Conservation (phyloP, 2,113 vertebrate genomes). For the Calyptomena viridis region DNA sequence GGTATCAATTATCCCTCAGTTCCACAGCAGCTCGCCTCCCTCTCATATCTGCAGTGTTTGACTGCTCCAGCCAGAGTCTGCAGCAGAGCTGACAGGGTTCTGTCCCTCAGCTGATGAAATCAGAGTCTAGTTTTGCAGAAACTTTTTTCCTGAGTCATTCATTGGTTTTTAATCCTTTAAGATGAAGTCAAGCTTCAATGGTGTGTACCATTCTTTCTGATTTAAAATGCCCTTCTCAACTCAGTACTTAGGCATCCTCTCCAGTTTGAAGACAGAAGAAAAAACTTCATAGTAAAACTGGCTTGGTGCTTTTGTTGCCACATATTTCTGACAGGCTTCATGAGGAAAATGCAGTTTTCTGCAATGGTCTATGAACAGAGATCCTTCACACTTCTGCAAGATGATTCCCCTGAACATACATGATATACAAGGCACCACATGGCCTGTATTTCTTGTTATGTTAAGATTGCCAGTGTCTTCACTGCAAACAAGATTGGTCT, state of each 20-base stretch:
- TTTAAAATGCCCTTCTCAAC: background rate
- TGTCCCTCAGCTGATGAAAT: background rate
- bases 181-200: background rate
- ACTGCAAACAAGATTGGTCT: background rate
- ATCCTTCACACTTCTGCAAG: background rate
- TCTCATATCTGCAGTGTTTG: background rate
- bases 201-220: background rate
- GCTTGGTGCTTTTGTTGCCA: background rate
- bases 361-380: background rate
- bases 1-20: slow-evolving; percentile 17
- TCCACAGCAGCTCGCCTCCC: background rate
- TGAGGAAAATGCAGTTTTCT: background rate
- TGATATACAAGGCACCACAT: background rate
- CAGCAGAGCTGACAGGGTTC: background rate
- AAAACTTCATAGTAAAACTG: background rate
- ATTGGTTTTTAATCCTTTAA: background rate
- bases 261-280: background rate
- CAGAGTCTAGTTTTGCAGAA: background rate
- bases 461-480: background rate
- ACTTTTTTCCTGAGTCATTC: background rate
- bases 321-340: background rate
- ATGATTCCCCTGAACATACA: rapidly evolving
- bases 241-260: background rate
- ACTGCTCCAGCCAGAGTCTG: background rate
- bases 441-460: rapidly evolving